Base-by-base conservation (phyloP, 2,888 invertebrate genomes). In the Drosophila austrosaltans region DNA sequence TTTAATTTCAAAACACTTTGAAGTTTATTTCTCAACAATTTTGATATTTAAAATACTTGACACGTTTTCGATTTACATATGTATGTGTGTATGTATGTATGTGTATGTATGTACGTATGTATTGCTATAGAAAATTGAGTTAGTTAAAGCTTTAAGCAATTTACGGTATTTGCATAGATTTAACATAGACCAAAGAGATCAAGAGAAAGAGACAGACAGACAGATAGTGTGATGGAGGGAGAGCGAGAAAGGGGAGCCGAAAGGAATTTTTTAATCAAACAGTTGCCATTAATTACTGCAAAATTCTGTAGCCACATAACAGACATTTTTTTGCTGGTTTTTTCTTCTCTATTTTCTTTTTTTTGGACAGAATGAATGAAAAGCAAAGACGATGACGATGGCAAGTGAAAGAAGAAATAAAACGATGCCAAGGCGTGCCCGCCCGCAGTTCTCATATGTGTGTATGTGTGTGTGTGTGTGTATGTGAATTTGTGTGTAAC, bases 181-280 rank as follows among this genome's bases (percentile, higher is more conserved):
- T 30, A 12, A 39, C 57, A 22, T 39, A 12, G 57, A 36, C 16
- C 20, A 10, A 22, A 63, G 42, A 56, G 12, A 30, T 30, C 30
- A 30, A 42, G 5, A 10, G 36, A 36, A 2, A 36, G 8, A 16
- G 57, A 4, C 0, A 57, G 32, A 25, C 16, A 25, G 54, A 40
- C 1, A 10, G 36, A 32, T 42, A 7, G 16, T n/a, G 48, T 16
- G 16, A 42, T 12, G 20, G 12, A 10, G 22, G 3, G 58, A 63
- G 5, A 32, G 32, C 32, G 32, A 6, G 32, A 71, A 62, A 57
- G 58, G 53, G 62, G 57, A 30, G 53, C 30, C 10, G 48, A 36
- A 54, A 66, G 91, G 91, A 91, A 91, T 89, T 90, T 91, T 85
- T 90, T 90, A 91, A 91, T 91, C 91, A 91, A 91, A 90, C 89